Conservation (phyloP, 2,888 invertebrate species). For the Adelognathus sp. region DNA sequence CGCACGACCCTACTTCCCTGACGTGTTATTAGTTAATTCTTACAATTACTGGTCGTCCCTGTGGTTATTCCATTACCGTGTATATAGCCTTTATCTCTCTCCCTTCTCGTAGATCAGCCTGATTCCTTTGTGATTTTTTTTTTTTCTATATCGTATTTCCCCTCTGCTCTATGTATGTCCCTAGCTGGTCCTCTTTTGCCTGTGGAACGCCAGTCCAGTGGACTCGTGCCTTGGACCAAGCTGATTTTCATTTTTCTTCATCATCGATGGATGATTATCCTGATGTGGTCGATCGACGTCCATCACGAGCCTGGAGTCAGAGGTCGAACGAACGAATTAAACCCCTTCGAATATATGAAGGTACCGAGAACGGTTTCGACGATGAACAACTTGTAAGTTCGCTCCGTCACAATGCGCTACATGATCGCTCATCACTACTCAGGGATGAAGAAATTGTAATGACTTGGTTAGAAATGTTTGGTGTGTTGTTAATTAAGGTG, state of each 20-base stretch:
- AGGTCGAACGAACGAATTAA: background rate
- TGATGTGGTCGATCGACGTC: slow-evolving; percentile 15
- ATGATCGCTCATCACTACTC: background rate
- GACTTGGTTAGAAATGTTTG: no score
- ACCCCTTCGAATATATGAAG: background rate
- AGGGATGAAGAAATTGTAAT: background rate
- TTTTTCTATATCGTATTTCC: slow-evolving; percentile 42
- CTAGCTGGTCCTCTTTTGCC: background rate
- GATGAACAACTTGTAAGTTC: background rate
- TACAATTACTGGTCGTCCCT: slow-evolving; percentile 80
- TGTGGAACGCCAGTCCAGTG: background rate
- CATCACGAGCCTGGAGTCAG: slow-evolving; percentile 40
- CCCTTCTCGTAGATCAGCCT: slow-evolving; percentile 28
- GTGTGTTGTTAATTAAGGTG: no score
- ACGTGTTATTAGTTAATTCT: slow-evolving; percentile 81
- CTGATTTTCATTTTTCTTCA: slow-evolving; percentile 23
- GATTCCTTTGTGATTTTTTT: slow-evolving; percentile 19
- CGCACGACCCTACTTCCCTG: slow-evolving; percentile 78
- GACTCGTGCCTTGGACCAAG: slow-evolving; percentile 46
- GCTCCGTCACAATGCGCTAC: background rate
- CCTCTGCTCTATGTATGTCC: slow-evolving; percentile 26
- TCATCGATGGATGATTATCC: slow-evolving; percentile 26
- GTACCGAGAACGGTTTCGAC: background rate
- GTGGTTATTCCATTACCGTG: slow-evolving; percentile 80
- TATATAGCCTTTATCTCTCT: slow-evolving; percentile 55